phyloP scores from a whole-genome alignment of 2,113 vertebrate species.

The Gulo gulo region DNA sequence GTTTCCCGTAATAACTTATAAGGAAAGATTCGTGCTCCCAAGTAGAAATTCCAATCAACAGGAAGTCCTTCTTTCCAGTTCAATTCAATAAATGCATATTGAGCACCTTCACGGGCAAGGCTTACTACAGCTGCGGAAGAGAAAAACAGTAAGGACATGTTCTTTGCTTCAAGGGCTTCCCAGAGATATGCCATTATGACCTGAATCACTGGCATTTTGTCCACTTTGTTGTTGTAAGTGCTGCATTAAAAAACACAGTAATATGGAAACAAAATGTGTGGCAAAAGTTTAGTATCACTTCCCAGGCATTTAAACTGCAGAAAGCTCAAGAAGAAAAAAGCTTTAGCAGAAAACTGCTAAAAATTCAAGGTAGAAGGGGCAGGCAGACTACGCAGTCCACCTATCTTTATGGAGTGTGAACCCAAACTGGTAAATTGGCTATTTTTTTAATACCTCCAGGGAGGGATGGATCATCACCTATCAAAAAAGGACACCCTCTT shows the following conservation, averaged over 20 bases:
- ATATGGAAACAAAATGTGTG: neutral
- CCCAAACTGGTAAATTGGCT: neutral
- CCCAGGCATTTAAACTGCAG: neutral
- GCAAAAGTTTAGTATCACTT: neutral
- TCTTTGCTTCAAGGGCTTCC: neutral
- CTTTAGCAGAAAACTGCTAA: neutral
- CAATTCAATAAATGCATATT: neutral
- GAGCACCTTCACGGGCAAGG: neutral
- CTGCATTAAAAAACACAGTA: neutral
- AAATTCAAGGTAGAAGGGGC: neutral
- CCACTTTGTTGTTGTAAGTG: neutral
- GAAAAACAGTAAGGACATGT: neutral
- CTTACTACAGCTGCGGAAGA: neutral
- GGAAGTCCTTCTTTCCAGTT: neutral
- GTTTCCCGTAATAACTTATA: slow-evolving; percentile 42
- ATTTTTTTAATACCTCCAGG: neutral
- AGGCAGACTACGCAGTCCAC: neutral
- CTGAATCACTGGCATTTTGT: neutral
- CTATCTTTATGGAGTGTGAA: neutral
- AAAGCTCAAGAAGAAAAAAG: neutral
- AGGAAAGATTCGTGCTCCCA: slow-evolving; percentile 45
- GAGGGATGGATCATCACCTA: neutral
- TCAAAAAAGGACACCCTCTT: neutral
- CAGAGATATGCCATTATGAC: neutral
- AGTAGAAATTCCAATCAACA: slow-evolving; percentile 10